phyloP scores from a whole-genome alignment of 2,888 invertebrate species.

The Rhaphigaster nebulosa region DNA sequence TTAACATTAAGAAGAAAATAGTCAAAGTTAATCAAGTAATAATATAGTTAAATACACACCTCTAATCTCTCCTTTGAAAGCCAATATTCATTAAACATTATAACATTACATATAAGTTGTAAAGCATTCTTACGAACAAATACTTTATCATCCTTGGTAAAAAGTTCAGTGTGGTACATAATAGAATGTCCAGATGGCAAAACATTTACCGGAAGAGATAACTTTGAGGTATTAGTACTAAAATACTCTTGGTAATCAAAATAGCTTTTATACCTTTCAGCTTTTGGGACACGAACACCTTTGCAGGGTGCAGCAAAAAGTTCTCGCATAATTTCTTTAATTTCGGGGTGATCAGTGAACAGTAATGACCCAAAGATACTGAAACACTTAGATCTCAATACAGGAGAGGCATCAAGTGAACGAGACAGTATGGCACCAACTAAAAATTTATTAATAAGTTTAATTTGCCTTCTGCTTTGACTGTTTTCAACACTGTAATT shows the following conservation, averaged over 20 bases:
- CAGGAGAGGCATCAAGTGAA: slow-evolving; percentile 73
- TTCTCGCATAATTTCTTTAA: neutral
- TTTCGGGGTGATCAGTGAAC: neutral
- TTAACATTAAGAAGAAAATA: neutral
- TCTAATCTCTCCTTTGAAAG: slow-evolving; percentile 60
- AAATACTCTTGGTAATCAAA: slow-evolving; percentile 62
- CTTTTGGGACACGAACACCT: neutral
- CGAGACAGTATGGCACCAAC: slow-evolving; percentile 72
- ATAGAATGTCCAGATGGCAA: slow-evolving; percentile 68
- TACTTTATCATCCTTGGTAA: slow-evolving; percentile 72
- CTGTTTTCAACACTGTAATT: neutral
- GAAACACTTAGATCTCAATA: slow-evolving; percentile 76
- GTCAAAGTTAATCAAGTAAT: neutral
- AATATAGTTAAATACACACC: neutral
- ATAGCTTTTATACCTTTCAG: slow-evolving; percentile 56
- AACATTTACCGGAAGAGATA: slow-evolving; percentile 64
- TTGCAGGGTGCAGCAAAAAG: neutral
- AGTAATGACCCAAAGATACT: slow-evolving; percentile 1
- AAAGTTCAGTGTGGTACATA: slow-evolving; percentile 69
- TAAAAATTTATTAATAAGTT: slow-evolving; percentile 65
- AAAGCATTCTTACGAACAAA: slow-evolving; percentile 71
- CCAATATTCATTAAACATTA: slow-evolving; percentile 66
- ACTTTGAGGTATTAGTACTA: slow-evolving; percentile 53
- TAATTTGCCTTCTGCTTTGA: neutral
- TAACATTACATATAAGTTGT: slow-evolving; percentile 69